Evolutionary conservation across 2,888 invertebrate species (phyloP), one percentile per base, ranked within the genome.

Genomic region (Polymixis lichenea): DNA sequence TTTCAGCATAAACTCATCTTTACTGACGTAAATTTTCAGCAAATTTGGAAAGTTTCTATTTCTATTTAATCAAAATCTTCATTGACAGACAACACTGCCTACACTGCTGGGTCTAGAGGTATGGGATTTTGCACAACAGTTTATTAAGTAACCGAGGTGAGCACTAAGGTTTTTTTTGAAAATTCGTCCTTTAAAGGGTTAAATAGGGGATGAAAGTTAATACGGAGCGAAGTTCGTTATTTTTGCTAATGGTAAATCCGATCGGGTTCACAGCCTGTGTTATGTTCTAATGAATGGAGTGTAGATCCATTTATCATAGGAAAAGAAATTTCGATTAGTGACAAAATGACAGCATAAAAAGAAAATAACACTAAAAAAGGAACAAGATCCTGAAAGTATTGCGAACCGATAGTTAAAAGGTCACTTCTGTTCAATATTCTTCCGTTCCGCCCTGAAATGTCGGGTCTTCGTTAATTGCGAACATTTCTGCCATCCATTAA

Each of bases 401-500:
- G 58, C 67, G 7, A 58, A 43, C 32, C 38, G 25, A 66, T 62
- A 72, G 38, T 79, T n/a, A 80, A 49, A 58, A 49, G 28, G 68
- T 53, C 74, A 75, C 69, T 78, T 62, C 60, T 72, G 65, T 66
- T 66, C 43, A 85, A 75, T 80, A 78, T 79, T 61, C 66, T 62
- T 72, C 46, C 25, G 64, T 69, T 62, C 62, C 58, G 49, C 68
- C 66, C 43, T 19, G 28, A 64, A 79, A 75, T 76, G 80, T 81
- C 61, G 43, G 77, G 61, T 53, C 68, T 83, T 79, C 85, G 82
- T 89, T 91, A 90, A 91, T 91, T 90, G 90, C 85, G 74, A 85
- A 83, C 85, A 83, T 85, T 88, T 83, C 79, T 83, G 77, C 74
- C 75, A 72, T 71, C 80, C 91, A 92, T 93, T 90, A 91, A 91